These are phyloP conservation scores for Brachystomella parvula DNA, from an alignment of 1,140 invertebrate genomes.

Conservation along the genomic window DNA sequence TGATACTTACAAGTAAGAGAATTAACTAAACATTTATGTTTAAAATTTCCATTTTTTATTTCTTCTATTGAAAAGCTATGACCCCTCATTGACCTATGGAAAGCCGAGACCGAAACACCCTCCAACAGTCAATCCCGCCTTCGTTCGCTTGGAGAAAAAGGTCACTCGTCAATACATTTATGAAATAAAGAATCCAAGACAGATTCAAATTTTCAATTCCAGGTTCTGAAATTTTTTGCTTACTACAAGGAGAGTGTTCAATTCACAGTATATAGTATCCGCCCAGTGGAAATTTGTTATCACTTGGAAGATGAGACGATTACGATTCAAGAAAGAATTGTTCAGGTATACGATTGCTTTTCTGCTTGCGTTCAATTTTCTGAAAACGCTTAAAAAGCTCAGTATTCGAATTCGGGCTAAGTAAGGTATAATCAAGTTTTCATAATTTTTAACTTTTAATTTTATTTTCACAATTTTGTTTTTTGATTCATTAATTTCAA, in stretches of 20 bases:
- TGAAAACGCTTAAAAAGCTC: too few species aligned
- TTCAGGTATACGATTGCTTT: constrained; percentile 45
- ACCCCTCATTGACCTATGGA: constrained; percentile 68
- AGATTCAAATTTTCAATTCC: neutral
- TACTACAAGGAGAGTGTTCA: constrained; percentile 59
- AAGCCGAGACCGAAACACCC: constrained; percentile 52
- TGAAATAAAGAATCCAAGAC: neutral
- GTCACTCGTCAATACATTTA: neutral
- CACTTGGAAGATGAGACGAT: constrained; percentile 81
- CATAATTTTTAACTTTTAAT: constrained; percentile 20
- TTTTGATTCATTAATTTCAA: neutral
- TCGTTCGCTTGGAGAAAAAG: constrained; percentile 66
- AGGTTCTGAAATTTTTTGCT: constrained; percentile 54
- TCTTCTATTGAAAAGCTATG: constrained; percentile 50
- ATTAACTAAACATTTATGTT: constrained; percentile 14
- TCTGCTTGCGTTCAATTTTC: too few species aligned
- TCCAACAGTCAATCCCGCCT: constrained; percentile 61
- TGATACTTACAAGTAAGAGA: constrained; percentile 33
- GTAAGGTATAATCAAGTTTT: constrained; percentile 34
- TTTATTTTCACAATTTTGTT: constrained; percentile 11
- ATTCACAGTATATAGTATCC: constrained; percentile 63
- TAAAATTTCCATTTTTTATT: constrained; percentile 6
- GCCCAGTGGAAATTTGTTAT: constrained; percentile 71
- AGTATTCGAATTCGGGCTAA: constrained; percentile 25
- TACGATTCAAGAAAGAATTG: constrained; percentile 64